Base-by-base conservation (phyloP, 1,140 invertebrate genomes). In the Heliconius hermathena region DNA sequence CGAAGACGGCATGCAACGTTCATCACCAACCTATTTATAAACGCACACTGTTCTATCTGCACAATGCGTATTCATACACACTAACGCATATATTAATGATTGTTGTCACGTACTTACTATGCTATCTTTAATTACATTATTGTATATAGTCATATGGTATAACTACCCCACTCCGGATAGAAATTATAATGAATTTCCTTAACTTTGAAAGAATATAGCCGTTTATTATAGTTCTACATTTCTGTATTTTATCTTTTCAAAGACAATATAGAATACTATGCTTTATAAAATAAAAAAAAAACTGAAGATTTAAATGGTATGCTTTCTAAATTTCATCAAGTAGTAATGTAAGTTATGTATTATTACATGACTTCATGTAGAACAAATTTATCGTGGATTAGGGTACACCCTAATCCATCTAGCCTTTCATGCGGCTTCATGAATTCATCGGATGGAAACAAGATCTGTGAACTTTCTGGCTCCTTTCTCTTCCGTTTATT, bases 21-120 rank as follows among this genome's bases (percentile, higher is more conserved):
- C 90, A 88, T 84, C 88, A 91, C 89, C 83, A 83, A 89, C 86
- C 90, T 94, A 93, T 94, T 90, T 94, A 94, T 93, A 92, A 92
- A 92, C 87, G 81, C 91, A 90, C 87, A 92, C 91, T 83, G 83
- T 78, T 54, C 82, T 85, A 89, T 80, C 83, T 82, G 84, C 81
- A 66, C 73, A 77, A 71, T 84, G 82, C 83, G 76, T 82, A 77
- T 33, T 74, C 72, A 85, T 80, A 77, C 79, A 85, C 22, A 76
- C 29, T 6, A 60, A 13, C 82, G 54, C 87, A 88, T 74, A 84
- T 83, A 78, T 74, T 60, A 22, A 76, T 26, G 60, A 81, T 49
- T 54, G 71, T 78, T 76, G 78, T 82, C 82, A 84, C 76, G 75
- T 78, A 81, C 70, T 73, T 85, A 84, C 81, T 83, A 85, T 85